Percentiles rank a stretch among this genome's conserved stretches.
phyloP scores from a whole-genome alignment of 2,797 vertebrate genomes.

The Myotis vivesi region DNA sequence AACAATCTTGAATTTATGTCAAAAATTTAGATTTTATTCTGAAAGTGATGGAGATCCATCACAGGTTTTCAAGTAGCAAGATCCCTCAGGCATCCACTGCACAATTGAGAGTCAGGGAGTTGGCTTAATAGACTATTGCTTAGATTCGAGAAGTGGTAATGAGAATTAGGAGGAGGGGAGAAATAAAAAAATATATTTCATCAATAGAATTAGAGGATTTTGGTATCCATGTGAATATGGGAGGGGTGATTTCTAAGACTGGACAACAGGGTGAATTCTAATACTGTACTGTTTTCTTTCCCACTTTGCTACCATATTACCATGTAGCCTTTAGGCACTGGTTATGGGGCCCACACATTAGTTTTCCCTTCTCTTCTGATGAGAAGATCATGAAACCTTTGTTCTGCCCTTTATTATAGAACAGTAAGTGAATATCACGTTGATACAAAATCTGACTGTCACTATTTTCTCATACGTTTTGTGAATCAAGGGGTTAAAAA shows the following conservation, averaged over 20 bases:
- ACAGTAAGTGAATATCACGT: not conserved
- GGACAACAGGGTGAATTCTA: not conserved
- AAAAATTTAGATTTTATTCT: constrained; percentile 22
- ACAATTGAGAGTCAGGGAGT: not conserved
- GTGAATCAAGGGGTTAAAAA: constrained; percentile 56
- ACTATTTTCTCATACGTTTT: constrained; percentile 44
- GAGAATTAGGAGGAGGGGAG: not conserved
- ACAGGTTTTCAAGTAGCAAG: not conserved
- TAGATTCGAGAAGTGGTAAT: not conserved
- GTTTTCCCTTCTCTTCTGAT: not conserved
- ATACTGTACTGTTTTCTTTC: not conserved
- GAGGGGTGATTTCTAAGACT: not conserved
- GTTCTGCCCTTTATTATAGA: not conserved
- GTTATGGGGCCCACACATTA: not conserved
- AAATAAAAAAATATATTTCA: not conserved
- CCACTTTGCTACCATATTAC: not conserved
- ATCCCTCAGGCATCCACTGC: not conserved
- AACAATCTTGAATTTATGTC: not conserved
- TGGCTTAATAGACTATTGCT: not conserved
- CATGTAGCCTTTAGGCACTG: not conserved
- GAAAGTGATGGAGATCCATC: not conserved
- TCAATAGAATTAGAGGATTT: not conserved
- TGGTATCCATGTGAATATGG: not conserved
- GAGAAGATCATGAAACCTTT: not conserved
- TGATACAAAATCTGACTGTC: not conserved